Percentiles rank a stretch among this genome's conserved stretches.
These are phyloP conservation scores for Platichthys flesus DNA, from an alignment of 2,113 vertebrate species.

Conservation along the genomic window DNA sequence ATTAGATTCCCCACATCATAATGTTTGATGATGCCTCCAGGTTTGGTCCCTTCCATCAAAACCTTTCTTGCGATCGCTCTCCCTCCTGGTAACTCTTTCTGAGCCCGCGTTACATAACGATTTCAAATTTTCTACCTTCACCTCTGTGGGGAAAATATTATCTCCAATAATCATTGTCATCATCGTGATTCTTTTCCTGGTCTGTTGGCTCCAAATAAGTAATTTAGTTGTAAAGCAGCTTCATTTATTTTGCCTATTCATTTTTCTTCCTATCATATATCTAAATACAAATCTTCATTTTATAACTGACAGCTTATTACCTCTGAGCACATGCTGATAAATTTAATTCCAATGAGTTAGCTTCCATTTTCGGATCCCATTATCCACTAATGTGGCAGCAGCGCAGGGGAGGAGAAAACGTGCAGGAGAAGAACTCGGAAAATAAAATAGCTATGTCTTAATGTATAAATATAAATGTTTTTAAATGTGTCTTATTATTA, in stretches of 20 bases:
- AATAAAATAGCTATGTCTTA: slow-evolving; percentile 40
- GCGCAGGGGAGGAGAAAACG: slow-evolving; percentile 63
- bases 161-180: slow-evolving; percentile 82
- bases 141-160: slow-evolving; percentile 76
- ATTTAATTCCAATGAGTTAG: slow-evolving; percentile 85
- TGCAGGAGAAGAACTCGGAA: slow-evolving; percentile 49
- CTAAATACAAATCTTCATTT: slow-evolving; percentile 87
- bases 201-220: slow-evolving; percentile 83
- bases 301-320: slow-evolving; percentile 88
- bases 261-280: slow-evolving; percentile 85
- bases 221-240: slow-evolving; percentile 83
- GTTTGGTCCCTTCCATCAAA: slow-evolving; percentile 65
- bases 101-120: slow-evolving; percentile 63
- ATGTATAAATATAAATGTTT: slow-evolving; percentile 24
- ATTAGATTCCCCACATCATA: slow-evolving; percentile 77
- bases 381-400: slow-evolving; percentile 81
- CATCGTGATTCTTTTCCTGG: slow-evolving; percentile 76
- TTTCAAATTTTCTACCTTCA: slow-evolving; percentile 78
- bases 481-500: not conserved
- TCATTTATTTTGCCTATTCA: slow-evolving; percentile 84
- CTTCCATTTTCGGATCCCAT: slow-evolving; percentile 84
- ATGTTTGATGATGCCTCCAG: slow-evolving; percentile 74
- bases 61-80: slow-evolving; percentile 57
- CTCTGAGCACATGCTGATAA: slow-evolving; percentile 86
- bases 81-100: slow-evolving; percentile 67